Evolutionary conservation across 2,888 invertebrate genomes (phyloP), one percentile per base, ranked within the genome.

Genomic region (Diarsia mendica): DNA sequence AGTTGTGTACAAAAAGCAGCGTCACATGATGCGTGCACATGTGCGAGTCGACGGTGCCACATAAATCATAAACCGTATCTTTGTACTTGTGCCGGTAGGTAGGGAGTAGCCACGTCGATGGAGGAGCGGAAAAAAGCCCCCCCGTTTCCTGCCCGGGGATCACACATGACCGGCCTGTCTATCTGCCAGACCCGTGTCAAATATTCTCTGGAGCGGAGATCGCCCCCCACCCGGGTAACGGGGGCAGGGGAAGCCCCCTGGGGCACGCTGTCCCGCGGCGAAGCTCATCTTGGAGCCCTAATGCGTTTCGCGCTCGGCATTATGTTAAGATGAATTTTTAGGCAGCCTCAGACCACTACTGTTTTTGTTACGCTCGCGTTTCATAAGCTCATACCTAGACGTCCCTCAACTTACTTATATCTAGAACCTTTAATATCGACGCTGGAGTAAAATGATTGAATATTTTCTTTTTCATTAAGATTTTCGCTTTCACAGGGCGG

Each of bases 131-230:
- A 96, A 96, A 96, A 96, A 96, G 92, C 92, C 93, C 93, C 87
- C 95, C 93, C 93, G 93, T 93, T 96, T 96, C 95, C 96, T 95
- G 95, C 92, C 93, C 92, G 94, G 94, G 95, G 95, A 96, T 96
- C 96, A 96, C 96, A 96, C 96, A 96, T 96, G 96, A 96, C 96
- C 96, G 96, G 95, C 93, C 95, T 96, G 96, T 96, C 96, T 96
- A 96, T 96, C 96, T 96, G 96, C 96, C 96, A 96, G 96, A 96
- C 96, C 96, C 96, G 95, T 96, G 96, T 96, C 96, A 96, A 96
- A 96, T 96, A 96, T 96, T 95, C 96, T 96, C 96, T 96, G 95
- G 95, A 96, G 96, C 96, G 96, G 94, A 95, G 95, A 93, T 95
- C 94, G 93, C 95, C 95, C 92, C 94, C 94, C 90, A 89, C 92